Percentiles rank a stretch among this genome's conserved stretches.
Evolutionary conservation across 92 coral and sea anemone genomes (phyloP).

Genomic region (Parazoanthus swiftii): DNA sequence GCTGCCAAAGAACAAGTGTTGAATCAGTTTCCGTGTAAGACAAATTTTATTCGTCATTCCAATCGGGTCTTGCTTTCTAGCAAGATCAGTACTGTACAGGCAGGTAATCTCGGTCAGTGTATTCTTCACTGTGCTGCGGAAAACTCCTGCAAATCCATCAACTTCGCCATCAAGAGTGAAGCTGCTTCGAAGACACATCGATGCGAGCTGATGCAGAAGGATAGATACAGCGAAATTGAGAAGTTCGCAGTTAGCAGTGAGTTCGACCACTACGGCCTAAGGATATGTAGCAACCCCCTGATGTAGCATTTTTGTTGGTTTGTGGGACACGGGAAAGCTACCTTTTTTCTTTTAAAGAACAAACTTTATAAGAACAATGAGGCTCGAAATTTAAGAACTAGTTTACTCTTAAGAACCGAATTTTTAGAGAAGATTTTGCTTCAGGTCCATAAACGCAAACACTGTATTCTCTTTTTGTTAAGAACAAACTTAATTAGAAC

Average conservation of each 20-base stretch:
- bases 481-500: no score
- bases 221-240: background rate
- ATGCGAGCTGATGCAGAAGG: background rate
- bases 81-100: background rate
- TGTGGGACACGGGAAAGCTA: no score
- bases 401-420: no score
- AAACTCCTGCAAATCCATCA: constrained; percentile 12
- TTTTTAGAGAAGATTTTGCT: no score
- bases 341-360: no score
- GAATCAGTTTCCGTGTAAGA: constrained; percentile 6
- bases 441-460: no score
- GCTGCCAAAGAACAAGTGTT: no score
- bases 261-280: constrained; percentile 13
- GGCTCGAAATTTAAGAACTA: no score
- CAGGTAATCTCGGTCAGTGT: background rate
- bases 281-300: background rate
- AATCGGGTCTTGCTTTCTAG: background rate
- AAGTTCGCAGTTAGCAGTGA: background rate
- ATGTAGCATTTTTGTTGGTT: no score
- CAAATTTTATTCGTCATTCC: constrained; percentile 7
- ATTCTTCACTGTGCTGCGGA: constrained; percentile 11
- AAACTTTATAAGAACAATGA: no score
- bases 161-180: background rate
- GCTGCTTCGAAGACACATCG: background rate
- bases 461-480: no score